Conservation (phyloP, 2,888 invertebrate species). For the Aphodius sticticus region DNA sequence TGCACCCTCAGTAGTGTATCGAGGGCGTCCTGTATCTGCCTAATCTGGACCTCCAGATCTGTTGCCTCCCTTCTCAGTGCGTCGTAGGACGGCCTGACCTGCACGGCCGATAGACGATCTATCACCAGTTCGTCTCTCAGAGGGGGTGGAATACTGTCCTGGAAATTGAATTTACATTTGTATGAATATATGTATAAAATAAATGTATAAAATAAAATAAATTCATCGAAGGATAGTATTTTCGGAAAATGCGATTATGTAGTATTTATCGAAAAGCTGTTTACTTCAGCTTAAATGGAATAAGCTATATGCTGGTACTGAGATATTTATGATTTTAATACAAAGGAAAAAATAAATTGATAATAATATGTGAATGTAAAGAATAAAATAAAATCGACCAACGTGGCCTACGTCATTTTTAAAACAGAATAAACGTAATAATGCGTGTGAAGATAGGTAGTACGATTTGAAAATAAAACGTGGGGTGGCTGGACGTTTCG, state of each 20-base stretch:
- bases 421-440: no score
- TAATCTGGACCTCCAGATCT: constrained; percentile 86
- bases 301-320: no score
- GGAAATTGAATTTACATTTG: constrained; percentile 31
- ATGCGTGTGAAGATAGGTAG: no score
- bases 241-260: not conserved
- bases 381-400: no score
- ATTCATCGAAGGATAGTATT: not conserved
- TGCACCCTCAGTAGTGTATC: constrained; percentile 86
- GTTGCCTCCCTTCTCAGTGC: constrained; percentile 83
- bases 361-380: no score
- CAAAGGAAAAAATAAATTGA: not conserved
- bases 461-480: no score
- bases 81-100: constrained; percentile 78
- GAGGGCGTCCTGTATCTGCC: constrained; percentile 86
- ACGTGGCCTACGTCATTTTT: no score
- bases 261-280: no score
- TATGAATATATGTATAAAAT: not conserved
- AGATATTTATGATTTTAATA: no score
- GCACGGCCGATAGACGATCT: constrained; percentile 76
- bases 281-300: no score
- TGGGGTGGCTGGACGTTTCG: no score
- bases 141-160: constrained; percentile 78
- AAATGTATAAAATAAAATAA: no score
- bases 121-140: constrained; percentile 85